These are phyloP conservation scores for Chondrilla cf. caribensis DNA, from an alignment of 37 sponge, comb jelly and placozoan genomes.

Conservation along the genomic window DNA sequence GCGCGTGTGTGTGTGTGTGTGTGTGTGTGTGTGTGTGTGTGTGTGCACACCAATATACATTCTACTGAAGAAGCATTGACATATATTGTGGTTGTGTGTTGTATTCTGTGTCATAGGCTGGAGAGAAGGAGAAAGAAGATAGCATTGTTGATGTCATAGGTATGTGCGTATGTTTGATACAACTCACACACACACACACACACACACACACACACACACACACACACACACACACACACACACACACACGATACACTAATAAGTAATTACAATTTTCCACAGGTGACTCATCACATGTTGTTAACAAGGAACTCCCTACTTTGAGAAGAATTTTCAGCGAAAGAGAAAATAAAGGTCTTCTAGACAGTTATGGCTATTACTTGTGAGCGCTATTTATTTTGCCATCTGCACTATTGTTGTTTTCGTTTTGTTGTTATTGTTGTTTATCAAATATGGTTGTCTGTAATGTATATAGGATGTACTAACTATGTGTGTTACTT, in stretches of 20 bases:
- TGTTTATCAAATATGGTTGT: no score
- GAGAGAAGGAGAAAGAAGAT: constrained; percentile 76
- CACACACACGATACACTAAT: no score
- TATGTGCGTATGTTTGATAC: background rate
- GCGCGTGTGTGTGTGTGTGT: no score
- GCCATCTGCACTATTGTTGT: no score
- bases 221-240: background rate
- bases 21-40: no score
- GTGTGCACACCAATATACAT: no score
- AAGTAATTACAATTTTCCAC: no score
- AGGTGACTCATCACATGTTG: constrained; percentile 28
- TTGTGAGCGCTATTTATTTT: no score
- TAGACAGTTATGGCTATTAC: constrained; percentile 72
- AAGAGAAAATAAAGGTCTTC: constrained; percentile 1
- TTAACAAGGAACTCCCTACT: constrained; percentile 42
- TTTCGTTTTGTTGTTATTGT: no score
- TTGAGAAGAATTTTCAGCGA: constrained; percentile 45
- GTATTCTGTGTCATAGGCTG: constrained; percentile 34
- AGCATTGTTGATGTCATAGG: constrained; percentile 64
- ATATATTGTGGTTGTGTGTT: background rate
- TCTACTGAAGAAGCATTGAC: no score
- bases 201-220: background rate
- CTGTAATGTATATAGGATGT: no score
- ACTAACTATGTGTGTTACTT: background rate
- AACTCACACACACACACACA: background rate